Evolutionary conservation across 2,888 invertebrate species (phyloP).

Genomic region (Brachyptera risi): DNA sequence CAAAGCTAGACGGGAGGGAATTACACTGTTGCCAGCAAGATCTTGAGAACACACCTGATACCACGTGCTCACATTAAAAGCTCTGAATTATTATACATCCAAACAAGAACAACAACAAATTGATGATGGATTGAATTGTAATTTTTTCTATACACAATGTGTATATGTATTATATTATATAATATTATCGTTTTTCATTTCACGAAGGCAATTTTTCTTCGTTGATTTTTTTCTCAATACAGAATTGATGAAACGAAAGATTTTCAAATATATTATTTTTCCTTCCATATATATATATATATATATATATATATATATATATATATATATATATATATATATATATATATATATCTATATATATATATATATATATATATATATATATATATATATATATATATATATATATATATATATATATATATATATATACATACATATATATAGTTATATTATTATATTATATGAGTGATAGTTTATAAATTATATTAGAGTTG

Average conservation of each 20-base stretch:
- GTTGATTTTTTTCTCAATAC: constrained; percentile 25
- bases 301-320: neutral
- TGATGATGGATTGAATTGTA: constrained; percentile 24
- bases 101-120: constrained; percentile 20
- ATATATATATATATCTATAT: neutral
- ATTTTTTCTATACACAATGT: constrained; percentile 32
- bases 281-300: too few relatives aligned
- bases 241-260: constrained; percentile 18
- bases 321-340: neutral
- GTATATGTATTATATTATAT: constrained; percentile 29
- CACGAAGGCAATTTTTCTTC: constrained; percentile 25
- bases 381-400: too few relatives aligned
- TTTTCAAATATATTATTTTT: constrained; percentile 11
- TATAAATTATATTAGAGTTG: too few relatives aligned
- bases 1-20: constrained; percentile 30
- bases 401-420: too few relatives aligned
- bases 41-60: constrained; percentile 33
- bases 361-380: too few relatives aligned
- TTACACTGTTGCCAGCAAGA: constrained; percentile 20
- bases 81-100: constrained; percentile 19
- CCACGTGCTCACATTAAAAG: constrained; percentile 31
- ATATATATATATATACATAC: too few relatives aligned
- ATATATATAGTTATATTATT: neutral
- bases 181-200: constrained; percentile 18
- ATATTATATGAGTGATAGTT: neutral